Percentiles rank a stretch among this genome's conserved stretches.
These are phyloP conservation scores for Biston stratarius DNA, from an alignment of 2,888 invertebrate species.

Conservation along the genomic window DNA sequence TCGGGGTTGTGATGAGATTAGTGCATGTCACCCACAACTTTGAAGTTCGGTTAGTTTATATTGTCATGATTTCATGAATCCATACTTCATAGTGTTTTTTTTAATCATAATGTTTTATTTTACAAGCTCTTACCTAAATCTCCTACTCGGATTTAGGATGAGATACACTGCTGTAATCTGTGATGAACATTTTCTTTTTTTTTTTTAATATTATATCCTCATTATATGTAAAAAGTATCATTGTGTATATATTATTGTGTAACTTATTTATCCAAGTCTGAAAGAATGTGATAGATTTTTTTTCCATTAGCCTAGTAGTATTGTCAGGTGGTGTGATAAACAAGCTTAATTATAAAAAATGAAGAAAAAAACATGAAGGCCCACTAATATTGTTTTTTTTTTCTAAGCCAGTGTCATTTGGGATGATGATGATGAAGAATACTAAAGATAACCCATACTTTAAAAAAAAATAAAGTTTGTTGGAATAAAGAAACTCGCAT, in stretches of 20 bases:
- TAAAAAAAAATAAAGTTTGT: too few relatives aligned
- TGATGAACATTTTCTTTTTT: constrained; percentile 39
- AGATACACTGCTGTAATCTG: constrained; percentile 38
- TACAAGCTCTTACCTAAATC: constrained; percentile 18
- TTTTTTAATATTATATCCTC: constrained; percentile 34
- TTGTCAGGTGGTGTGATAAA: constrained; percentile 30
- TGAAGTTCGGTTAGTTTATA: constrained; percentile 1
- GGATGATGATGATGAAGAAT: too few relatives aligned
- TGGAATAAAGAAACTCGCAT: too few relatives aligned
- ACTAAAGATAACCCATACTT: too few relatives aligned
- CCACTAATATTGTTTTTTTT: too few relatives aligned
- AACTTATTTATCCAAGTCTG: constrained; percentile 49
- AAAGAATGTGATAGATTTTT: constrained; percentile 68
- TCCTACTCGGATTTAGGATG: constrained; percentile 6
- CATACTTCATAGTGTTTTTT: constrained; percentile 10
- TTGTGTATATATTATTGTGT: constrained; percentile 42
- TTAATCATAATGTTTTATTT: constrained; percentile 21
- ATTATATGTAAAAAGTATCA: constrained; percentile 38
- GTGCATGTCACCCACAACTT: neutral
- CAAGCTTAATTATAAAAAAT: constrained; percentile 26
- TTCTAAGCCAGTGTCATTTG: too few relatives aligned
- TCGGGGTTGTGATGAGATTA: neutral
- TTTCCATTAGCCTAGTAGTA: constrained; percentile 62
- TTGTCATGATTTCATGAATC: neutral
- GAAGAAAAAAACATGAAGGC: too few relatives aligned